These are phyloP conservation scores for Hippoglossus hippoglossus DNA, from an alignment of 2,797 vertebrate genomes.

Conservation along the genomic window DNA sequence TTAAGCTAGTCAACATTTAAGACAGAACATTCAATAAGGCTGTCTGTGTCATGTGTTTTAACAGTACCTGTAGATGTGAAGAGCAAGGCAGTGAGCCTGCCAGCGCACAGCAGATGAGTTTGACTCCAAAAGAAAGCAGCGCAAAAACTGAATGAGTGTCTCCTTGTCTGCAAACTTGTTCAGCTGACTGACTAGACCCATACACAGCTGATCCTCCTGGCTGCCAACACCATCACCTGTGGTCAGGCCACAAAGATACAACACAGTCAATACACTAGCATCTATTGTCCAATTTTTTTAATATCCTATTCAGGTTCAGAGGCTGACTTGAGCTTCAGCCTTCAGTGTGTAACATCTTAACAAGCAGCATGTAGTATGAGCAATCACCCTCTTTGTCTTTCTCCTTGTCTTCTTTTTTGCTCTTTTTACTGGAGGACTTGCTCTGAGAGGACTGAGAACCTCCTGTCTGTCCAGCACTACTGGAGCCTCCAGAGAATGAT, in stretches of 20 bases:
- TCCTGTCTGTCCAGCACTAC: constrained; percentile 81
- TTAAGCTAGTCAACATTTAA: background rate
- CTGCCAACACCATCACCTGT: constrained; percentile 91
- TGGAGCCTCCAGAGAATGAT: constrained; percentile 78
- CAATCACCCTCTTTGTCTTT: constrained; percentile 96
- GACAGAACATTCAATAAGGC: background rate
- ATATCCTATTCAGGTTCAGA: background rate
- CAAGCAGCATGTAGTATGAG: background rate
- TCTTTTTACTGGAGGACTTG: constrained; percentile 98
- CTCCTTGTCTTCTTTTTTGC: constrained; percentile 98
- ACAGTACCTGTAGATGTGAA: constrained; percentile 97
- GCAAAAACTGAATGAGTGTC: constrained; percentile 96
- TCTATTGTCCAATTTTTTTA: background rate
- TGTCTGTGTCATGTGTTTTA: background rate
- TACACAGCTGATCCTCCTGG: constrained; percentile 97
- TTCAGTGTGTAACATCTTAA: background rate
- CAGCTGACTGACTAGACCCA: constrained; percentile 95
- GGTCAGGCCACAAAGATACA: constrained; percentile 20
- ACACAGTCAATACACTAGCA: constrained; percentile 13
- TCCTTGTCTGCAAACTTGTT: constrained; percentile 99
- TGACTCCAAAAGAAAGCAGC: constrained; percentile 97
- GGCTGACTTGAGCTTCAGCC: background rate
- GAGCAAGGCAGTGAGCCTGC: constrained; percentile 96
- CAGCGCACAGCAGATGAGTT: constrained; percentile 97
- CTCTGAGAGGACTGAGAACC: constrained; percentile 91